Base-by-base conservation (phyloP, 2,888 invertebrate genomes). In the Cremastinae sp. region DNA sequence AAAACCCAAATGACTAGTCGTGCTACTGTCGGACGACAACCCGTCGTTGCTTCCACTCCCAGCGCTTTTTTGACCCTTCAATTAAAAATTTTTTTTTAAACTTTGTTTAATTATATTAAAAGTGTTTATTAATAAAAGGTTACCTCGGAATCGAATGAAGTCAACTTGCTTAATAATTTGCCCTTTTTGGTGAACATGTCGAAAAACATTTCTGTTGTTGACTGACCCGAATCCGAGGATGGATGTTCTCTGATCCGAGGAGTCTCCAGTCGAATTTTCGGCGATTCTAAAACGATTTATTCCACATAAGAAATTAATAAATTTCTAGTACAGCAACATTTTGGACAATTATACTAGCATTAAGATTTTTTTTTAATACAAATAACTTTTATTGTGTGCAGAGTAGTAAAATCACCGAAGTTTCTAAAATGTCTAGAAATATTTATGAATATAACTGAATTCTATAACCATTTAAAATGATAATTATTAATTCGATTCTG, bases 141-240 rank as follows among this genome's bases (percentile, higher is more conserved):
- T 43, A 79, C 96, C 91, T 98, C 97, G 0, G 97, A 96, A 86
- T 95, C 98, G 89, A 95, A 96, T 5, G 95, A 97, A 69, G 96
- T 96, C 70, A 97, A 91, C 90, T 96, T 97, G 89, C 95, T 96
- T 80, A 97, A 92, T 28, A 97, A 91, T 86, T 97, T 95, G 81
- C 97, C 93, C 90, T 98, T 98, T 88, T 97, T 97, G 81, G 96
- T 96, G 82, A 98, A 92, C 93, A 98, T 95, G 86, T 98, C 98
- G 86, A 97, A 94, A 89, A 98, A 96, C 93, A 97, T 97, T 86
- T 98, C 98, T 0, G 97, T 94, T 1, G 97, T 95, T 59, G 95
- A 95, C 84, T 95, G 95, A 2, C 93, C 93, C 79, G 93, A 93
- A 3, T 88, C 88, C 20, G 92, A 91, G 10, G 92, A 91, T 73